Conservation (phyloP, 1,140 invertebrate genomes). For the Bombyx mandarina region DNA sequence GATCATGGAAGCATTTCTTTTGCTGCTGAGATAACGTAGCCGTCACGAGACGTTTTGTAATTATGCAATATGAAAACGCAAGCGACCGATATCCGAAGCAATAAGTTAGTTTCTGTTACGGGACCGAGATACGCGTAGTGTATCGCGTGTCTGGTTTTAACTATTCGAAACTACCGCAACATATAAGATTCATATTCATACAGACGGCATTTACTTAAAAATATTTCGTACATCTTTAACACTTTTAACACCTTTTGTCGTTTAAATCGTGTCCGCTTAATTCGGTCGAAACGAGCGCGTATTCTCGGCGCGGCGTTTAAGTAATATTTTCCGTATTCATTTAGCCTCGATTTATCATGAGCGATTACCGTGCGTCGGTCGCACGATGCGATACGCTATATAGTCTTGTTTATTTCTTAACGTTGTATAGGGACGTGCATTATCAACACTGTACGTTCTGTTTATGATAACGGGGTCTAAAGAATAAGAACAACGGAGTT, state of each 20-base stretch:
- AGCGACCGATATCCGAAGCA: constrained; percentile 19
- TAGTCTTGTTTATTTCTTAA: constrained; percentile 10
- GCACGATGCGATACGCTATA: constrained; percentile 4
- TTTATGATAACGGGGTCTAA: neutral
- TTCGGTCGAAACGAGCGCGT: constrained; percentile 6
- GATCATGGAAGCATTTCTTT: constrained; percentile 47
- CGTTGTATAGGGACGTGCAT: constrained; percentile 2
- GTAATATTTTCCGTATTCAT: constrained; percentile 18
- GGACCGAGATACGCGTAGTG: constrained; percentile 16
- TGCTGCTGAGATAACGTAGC: constrained; percentile 52
- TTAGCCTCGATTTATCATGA: constrained; percentile 18
- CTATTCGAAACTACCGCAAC: neutral
- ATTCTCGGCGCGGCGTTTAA: constrained; percentile 4
- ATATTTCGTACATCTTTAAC: neutral
- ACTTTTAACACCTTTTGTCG: constrained; percentile 3
- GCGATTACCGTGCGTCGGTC: constrained; percentile 13
- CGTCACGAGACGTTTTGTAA: constrained; percentile 52
- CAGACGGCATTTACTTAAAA: neutral
- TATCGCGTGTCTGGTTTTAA: neutral
- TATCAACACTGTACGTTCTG: constrained; percentile 6
- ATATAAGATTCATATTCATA: constrained; percentile 10
- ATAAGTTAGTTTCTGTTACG: constrained; percentile 17
- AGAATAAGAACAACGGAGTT: neutral
- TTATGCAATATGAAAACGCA: constrained; percentile 46
- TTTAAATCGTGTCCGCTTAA: constrained; percentile 11